These are phyloP conservation scores for Dryomyza anilis DNA, from an alignment of 2,888 invertebrate species.

Conservation along the genomic window DNA sequence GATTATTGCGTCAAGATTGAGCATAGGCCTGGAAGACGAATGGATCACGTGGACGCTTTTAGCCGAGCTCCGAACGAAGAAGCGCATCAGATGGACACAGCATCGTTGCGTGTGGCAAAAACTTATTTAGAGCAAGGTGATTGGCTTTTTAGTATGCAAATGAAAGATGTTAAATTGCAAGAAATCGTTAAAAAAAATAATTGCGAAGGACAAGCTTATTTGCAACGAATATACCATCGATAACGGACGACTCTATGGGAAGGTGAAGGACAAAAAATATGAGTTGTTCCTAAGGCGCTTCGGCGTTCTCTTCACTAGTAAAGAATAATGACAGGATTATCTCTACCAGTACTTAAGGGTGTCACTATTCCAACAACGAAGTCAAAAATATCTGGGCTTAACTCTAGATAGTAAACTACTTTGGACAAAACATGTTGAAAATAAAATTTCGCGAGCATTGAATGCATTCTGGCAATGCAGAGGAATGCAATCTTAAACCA, in stretches of 20 bases:
- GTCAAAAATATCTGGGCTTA: too few relatives aligned
- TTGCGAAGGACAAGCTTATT: background rate
- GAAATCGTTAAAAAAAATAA: background rate
- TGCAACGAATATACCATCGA: background rate
- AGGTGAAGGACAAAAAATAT: background rate
- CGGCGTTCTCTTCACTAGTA: too few relatives aligned
- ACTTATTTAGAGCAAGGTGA: background rate
- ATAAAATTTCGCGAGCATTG: too few relatives aligned
- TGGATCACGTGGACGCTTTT: background rate
- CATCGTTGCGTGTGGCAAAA: background rate
- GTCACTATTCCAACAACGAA: too few relatives aligned
- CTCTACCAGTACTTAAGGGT: too few relatives aligned
- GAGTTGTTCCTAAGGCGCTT: background rate
- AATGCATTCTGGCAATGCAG: too few relatives aligned
- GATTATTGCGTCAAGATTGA: slow-evolving; percentile 30
- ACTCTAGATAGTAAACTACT: too few relatives aligned
- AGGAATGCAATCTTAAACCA: too few relatives aligned
- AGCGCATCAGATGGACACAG: background rate
- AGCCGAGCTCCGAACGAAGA: background rate
- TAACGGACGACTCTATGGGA: background rate
- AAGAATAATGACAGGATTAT: too few relatives aligned
- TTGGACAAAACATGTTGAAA: too few relatives aligned
- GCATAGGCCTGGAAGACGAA: background rate
- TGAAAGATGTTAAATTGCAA: background rate
- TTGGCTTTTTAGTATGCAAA: background rate